Conservation (phyloP, 2,888 invertebrate species). For the Dryobota labecula region DNA sequence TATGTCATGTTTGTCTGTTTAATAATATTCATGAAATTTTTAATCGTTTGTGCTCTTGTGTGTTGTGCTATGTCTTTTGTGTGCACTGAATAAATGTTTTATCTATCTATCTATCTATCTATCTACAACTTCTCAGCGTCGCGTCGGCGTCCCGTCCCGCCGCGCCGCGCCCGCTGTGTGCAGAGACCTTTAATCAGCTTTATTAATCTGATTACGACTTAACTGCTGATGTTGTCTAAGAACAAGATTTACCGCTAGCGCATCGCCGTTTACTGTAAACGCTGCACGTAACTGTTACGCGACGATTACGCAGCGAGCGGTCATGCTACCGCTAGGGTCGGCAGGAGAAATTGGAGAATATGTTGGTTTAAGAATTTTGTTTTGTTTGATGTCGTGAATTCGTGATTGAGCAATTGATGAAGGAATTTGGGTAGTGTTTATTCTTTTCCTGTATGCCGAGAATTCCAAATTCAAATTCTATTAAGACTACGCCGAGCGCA, state of each 20-base stretch:
- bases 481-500: no score
- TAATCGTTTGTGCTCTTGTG: no score
- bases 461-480: no score
- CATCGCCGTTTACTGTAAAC: constrained; percentile 56
- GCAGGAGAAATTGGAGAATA: constrained; percentile 18
- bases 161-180: no score
- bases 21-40: no score
- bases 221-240: constrained; percentile 27
- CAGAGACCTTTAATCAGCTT: no score
- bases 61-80: no score
- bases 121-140: no score
- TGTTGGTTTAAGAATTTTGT: constrained; percentile 2
- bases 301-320: constrained; percentile 58
- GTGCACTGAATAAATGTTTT: no score
- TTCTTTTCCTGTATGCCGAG: not conserved
- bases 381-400: constrained; percentile 13
- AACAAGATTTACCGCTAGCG: constrained; percentile 55
- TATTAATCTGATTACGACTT: constrained; percentile 40
- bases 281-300: constrained; percentile 69
- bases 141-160: no score
- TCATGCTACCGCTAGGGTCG: constrained; percentile 57
- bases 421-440: constrained; percentile 17
- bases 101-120: no score
- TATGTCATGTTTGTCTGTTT: no score
- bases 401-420: constrained; percentile 12